These are phyloP conservation scores for Polyploca ridens DNA, from an alignment of 2,888 invertebrate species.

Conservation along the genomic window DNA sequence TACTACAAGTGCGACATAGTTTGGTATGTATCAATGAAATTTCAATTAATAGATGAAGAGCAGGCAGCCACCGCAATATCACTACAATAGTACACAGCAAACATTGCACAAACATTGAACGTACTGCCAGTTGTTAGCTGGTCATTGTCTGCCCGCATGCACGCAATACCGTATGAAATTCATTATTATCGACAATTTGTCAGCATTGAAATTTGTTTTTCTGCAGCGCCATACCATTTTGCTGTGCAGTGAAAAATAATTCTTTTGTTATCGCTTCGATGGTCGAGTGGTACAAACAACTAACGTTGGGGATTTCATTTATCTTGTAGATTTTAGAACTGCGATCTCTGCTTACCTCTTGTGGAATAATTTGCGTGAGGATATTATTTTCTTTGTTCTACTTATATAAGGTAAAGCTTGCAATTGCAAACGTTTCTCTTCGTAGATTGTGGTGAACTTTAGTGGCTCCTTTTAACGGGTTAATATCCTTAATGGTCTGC, in stretches of 20 bases:
- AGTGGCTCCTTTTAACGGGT: background rate
- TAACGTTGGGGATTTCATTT: no score
- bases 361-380: no score
- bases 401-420: background rate
- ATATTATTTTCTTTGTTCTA: no score
- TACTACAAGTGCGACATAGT: no score
- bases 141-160: constrained; percentile 58
- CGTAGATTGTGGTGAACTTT: background rate
- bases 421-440: background rate
- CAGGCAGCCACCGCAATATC: constrained; percentile 27
- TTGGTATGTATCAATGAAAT: no score
- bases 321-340: no score
- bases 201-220: constrained; percentile 28
- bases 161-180: constrained; percentile 27
- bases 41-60: constrained; percentile 16
- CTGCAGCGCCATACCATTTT: constrained; percentile 23
- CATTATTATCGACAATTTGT: constrained; percentile 45
- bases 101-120: constrained; percentile 51
- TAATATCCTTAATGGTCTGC: background rate
- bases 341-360: no score
- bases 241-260: constrained; percentile 13
- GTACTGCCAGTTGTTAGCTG: constrained; percentile 53
- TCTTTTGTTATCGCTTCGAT: no score
- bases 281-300: no score
- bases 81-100: constrained; percentile 38